phyloP scores from a whole-genome alignment of 2,113 vertebrate genomes.

The Climacteris rufus region DNA sequence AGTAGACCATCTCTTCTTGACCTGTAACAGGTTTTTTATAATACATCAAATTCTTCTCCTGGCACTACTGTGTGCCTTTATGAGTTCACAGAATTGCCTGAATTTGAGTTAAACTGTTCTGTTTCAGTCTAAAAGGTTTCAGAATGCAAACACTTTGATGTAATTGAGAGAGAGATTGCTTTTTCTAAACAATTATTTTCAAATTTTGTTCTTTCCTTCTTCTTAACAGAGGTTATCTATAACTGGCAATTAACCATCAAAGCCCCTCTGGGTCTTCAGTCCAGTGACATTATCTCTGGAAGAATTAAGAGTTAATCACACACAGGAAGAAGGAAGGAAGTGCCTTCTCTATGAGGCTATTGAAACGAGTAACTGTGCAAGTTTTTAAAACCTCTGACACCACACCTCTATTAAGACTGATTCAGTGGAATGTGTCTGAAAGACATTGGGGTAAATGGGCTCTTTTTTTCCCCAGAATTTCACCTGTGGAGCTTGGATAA shows the following conservation, averaged over 20 bases:
- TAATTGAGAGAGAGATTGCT: neutral
- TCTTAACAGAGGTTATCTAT: neutral
- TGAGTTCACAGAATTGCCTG: neutral
- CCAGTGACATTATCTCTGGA: neutral
- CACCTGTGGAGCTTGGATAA: neutral
- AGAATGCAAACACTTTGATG: neutral
- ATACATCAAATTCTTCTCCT: neutral
- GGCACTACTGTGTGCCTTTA: neutral
- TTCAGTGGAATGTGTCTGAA: neutral
- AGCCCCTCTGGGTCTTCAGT: neutral
- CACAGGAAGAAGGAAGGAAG: neutral
- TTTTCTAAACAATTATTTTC: neutral
- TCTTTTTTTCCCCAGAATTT: neutral
- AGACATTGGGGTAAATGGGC: neutral
- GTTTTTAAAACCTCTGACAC: slow-evolving; percentile 2
- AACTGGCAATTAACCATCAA: slow-evolving; percentile 57
- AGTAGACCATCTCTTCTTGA: neutral
- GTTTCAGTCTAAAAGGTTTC: neutral
- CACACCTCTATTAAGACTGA: neutral
- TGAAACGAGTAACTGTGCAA: neutral
- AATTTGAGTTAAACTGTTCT: slow-evolving; percentile 19
- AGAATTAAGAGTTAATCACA: neutral
- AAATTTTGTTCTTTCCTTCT: neutral
- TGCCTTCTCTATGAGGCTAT: neutral
- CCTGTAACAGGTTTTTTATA: neutral